Base-by-base conservation (phyloP, 1,140 invertebrate species). In the Hyposmocoma kahamanoa region DNA sequence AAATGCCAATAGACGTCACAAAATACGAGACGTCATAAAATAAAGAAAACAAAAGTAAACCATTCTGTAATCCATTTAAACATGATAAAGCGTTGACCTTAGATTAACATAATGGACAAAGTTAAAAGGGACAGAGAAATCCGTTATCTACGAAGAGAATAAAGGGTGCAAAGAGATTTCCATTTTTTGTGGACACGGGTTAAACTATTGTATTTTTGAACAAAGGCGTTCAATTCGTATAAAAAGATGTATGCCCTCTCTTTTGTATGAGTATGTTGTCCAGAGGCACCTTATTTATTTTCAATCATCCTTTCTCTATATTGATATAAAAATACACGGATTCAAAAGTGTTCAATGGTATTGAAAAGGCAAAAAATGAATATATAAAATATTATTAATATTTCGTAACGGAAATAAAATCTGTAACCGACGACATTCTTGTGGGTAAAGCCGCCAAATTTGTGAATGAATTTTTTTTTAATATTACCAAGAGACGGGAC, bases 21-120 rank as follows among this genome's bases (percentile, higher is more conserved):
- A 26, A 26, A 26, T 11, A 26, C 24, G 24, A 26, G 24, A 11
- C 5, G 24, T 6, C 24, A 26, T n/a, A n/a, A n/a, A n/a, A n/a
- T n/a, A n/a, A n/a, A n/a, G n/a, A n/a, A 3, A n/a, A 30, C 28
- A 30, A 30, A 30, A 30, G 28, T n/a, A 30, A 30, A 30, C 13
- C 10, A 1, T 47, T 42, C 53, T 62, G 18, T 72, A 69, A 72
- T 66, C 60, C 63, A 58, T 66, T 72, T 63, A 62, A 68, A 62
- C 36, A 52, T 51, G 59, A 63, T 72, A 67, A 69, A 62, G 52
- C 53, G 56, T 61, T 67, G 67, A 62, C 65, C 70, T 71, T 47
- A 68, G 61, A 70, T 73, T 73, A 72, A 64, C 69, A 69, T 69
- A 67, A 67, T 69, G 58, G 63, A 62, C 59, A 63, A 67, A 58